phyloP scores from a whole-genome alignment of 2,797 vertebrate species.

The Gymnoscopelus braueri region DNA sequence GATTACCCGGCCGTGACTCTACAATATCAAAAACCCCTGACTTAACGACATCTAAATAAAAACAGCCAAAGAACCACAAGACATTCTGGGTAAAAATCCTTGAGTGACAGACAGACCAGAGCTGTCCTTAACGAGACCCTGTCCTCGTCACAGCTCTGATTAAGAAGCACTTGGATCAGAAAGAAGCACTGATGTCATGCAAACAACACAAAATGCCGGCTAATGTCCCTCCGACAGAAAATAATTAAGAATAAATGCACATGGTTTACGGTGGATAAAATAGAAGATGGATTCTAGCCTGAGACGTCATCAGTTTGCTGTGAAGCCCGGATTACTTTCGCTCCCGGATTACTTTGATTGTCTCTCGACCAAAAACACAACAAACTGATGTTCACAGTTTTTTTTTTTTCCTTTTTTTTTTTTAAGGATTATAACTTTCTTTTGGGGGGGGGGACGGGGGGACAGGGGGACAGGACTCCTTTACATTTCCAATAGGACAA shows the following conservation, averaged over 20 bases:
- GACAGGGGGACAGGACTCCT: constrained; percentile 13
- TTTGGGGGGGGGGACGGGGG: constrained; percentile 15
- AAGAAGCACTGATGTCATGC: constrained; percentile 61
- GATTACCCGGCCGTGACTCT: constrained; percentile 32
- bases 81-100: constrained; percentile 49
- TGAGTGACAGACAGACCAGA: constrained; percentile 11
- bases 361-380: too few species aligned
- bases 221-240: background rate
- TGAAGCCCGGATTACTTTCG: constrained; percentile 27
- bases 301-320: constrained; percentile 36
- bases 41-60: constrained; percentile 40
- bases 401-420: too few species aligned
- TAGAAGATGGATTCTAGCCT: constrained; percentile 21
- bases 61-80: constrained; percentile 51
- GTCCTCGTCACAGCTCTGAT: constrained; percentile 32
- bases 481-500: constrained; percentile 16
- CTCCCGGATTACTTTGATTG: background rate
- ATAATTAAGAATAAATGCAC: constrained; percentile 2
- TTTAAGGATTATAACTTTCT: too few species aligned
- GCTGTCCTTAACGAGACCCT: constrained; percentile 31
- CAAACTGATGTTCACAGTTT: too few species aligned
- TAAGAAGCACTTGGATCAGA: constrained; percentile 75
- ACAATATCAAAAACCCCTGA: constrained; percentile 41
- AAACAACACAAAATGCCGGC: constrained; percentile 48
- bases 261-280: background rate